Base-by-base conservation (phyloP, 2,113 vertebrate species). In the Taurulus bubalis region DNA sequence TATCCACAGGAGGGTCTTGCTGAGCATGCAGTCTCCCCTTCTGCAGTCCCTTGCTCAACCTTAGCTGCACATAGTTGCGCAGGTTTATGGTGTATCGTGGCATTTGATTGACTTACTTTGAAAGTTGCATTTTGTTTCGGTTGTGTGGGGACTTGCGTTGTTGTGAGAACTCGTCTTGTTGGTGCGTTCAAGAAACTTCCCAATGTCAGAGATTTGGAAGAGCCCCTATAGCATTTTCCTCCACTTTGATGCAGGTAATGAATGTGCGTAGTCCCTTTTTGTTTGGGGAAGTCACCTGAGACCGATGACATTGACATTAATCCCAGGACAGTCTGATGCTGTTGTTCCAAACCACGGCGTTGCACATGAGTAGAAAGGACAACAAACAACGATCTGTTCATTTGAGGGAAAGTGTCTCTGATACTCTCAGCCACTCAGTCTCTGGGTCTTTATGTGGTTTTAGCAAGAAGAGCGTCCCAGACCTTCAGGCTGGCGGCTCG, bases 11-110 rank as follows among this genome's bases (percentile, higher is more conserved):
- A 63, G 30, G 58, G 18, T 68, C 70, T 24, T 68, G 82, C 84
- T 81, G 86, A 70, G 49, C 34, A 28, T 1, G 65, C 82, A 82
- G 15, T 7, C 56, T 83, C 6, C 8, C 24, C 32, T 77, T 40
- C 71, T 65, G 73, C 75, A 59, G 6, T 3, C 49, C 2, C 16
- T 0, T 6, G 16, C 71, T 55, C 20, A 83, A 84, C 28, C 49
- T 45, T 11, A 84, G 72, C 59, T 49, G 81, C 75, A 75, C 34
- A 71, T 59, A 49, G 14, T 73, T 58, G 67, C 14, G 3, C 18
- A 36, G 10, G 10, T 42, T 63, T 24, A 20, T 11, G 18, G 8
- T 15, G 6, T 40, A 60, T 42, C 18, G 20, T 10, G 14, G 9
- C 24, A 18, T 49, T 49, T 22, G 20, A 20, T 15, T 40, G 24